A percentile compares a stretch with the other conserved stretches of the same genome.
Conservation (phyloP, 2,797 vertebrate species). For the Decapterus maruadsi region DNA sequence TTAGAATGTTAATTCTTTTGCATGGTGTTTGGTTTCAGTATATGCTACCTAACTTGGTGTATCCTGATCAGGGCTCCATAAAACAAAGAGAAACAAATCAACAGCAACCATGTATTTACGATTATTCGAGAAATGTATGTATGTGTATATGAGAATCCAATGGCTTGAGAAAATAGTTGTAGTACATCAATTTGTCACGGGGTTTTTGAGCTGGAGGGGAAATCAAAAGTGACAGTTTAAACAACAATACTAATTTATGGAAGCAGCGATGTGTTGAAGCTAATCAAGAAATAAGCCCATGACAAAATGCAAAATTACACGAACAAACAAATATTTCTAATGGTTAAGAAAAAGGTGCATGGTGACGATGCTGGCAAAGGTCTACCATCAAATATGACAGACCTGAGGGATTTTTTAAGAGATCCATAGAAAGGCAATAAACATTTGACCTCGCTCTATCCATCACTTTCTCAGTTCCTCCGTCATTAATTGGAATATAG, state of each 20-base stretch:
- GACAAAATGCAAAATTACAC: constrained; percentile 72
- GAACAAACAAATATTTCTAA: constrained; percentile 44
- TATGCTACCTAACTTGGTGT: constrained; percentile 56
- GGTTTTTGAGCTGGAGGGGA: constrained; percentile 61
- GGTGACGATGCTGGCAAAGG: not conserved
- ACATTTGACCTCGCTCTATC: not conserved
- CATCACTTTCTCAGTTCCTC: not conserved
- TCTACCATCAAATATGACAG: not conserved
- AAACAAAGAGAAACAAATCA: constrained; percentile 40
- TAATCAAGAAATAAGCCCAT: constrained; percentile 69
- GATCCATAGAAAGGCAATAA: not conserved
- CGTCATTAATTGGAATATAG: not conserved
- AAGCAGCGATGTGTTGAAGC: constrained; percentile 78
- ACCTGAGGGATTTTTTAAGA: not conserved
- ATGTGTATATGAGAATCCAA: constrained; percentile 58
- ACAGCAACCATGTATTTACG: constrained; percentile 57
- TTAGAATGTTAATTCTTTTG: constrained; percentile 83
- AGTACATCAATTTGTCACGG: constrained; percentile 77
- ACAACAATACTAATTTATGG: constrained; percentile 75
- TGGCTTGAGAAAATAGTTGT: constrained; percentile 71
- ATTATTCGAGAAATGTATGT: constrained; percentile 61
- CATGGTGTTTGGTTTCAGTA: constrained; percentile 75
- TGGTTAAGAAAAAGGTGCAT: constrained; percentile 33
- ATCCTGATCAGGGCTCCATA: constrained; percentile 44
- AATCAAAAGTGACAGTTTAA: constrained; percentile 83